Evolutionary conservation across 2,113 vertebrate species (phyloP).

Genomic region (Phycodurus eques): DNA sequence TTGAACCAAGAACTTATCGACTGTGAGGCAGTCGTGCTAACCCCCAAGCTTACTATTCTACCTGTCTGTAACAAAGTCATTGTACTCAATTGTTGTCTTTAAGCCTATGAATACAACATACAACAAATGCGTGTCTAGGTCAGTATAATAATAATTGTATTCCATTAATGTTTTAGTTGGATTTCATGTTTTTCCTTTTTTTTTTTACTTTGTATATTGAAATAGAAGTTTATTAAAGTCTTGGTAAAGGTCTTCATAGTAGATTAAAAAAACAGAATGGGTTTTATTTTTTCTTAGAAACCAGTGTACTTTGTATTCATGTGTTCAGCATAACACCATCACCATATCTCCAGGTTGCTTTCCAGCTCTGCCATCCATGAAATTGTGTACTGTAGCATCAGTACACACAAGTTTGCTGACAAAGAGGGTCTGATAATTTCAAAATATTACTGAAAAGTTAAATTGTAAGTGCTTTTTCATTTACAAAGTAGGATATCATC

Average conservation of each 20-base stretch:
- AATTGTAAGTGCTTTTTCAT: neutral
- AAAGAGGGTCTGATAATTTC: neutral
- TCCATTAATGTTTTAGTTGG: no score
- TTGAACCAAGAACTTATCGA: neutral
- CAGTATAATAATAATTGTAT: no score
- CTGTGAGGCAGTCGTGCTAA: neutral
- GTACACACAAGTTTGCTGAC: neutral
- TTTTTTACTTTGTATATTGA: neutral
- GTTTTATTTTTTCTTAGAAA: neutral
- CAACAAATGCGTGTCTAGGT: no score
- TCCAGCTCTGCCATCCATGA: conserved; percentile 13
- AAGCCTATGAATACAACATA: no score
- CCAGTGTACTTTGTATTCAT: neutral
- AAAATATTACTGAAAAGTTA: neutral
- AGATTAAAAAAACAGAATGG: neutral
- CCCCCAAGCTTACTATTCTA: no score
- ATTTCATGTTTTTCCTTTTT: neutral
- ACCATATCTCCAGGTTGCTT: conserved; percentile 10
- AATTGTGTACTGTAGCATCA: neutral
- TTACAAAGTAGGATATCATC: neutral
- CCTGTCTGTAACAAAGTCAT: no score
- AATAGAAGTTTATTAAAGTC: neutral
- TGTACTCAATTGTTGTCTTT: no score
- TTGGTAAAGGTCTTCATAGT: neutral
- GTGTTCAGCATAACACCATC: neutral